Conservation (phyloP, 1,140 invertebrate species). For the Pseudachorutes palmiensis region DNA sequence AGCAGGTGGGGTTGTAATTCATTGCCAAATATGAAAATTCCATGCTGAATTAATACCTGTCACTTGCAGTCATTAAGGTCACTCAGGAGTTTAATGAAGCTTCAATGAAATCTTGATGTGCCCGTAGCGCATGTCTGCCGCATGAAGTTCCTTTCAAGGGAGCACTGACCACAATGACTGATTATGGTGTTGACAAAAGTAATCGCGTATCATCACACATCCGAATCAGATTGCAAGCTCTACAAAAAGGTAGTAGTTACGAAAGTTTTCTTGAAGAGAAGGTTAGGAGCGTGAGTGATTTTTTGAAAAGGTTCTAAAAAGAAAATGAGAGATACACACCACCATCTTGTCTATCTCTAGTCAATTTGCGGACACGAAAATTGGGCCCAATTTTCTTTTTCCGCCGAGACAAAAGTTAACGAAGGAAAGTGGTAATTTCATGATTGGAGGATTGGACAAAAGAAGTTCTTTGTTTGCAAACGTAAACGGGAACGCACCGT, state of each 20-base stretch:
- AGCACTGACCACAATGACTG: neutral
- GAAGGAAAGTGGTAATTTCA: neutral
- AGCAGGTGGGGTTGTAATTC: neutral
- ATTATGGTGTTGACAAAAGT: neutral
- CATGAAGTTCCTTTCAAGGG: neutral
- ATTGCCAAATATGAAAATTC: neutral
- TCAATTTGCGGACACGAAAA: neutral
- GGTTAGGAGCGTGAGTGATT: neutral
- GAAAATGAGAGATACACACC: neutral
- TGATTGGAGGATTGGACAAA: neutral
- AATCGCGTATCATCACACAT: neutral
- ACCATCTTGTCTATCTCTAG: neutral
- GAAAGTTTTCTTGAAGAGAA: neutral
- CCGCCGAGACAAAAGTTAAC: neutral
- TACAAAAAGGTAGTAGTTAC: too few relatives aligned
- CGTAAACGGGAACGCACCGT: neutral
- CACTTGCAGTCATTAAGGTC: too few relatives aligned
- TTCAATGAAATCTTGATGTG: too few relatives aligned
- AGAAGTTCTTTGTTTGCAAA: neutral
- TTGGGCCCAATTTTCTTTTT: neutral
- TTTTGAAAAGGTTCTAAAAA: neutral
- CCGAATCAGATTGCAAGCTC: neutral
- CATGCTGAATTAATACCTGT: too few relatives aligned
- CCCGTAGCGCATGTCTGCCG: too few relatives aligned
- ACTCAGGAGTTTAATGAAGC: too few relatives aligned